Percentiles rank a stretch among this genome's conserved stretches.
phyloP scores from a whole-genome alignment of 2,113 vertebrate genomes.

The Motacilla alba region DNA sequence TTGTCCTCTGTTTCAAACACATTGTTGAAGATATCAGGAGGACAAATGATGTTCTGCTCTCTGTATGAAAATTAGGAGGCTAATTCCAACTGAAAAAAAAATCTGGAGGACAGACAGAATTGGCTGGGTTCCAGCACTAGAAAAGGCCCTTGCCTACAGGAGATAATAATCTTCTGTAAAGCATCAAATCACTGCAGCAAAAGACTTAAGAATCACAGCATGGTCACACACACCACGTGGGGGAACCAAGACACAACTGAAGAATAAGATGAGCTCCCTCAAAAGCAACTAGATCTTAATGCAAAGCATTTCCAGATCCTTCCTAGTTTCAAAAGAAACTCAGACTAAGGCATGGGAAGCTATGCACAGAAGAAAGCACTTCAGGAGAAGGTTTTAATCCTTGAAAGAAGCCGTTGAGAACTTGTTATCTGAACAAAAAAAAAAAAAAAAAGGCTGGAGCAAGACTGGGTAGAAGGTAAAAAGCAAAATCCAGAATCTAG shows the following conservation, averaged over 20 bases:
- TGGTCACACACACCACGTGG: background rate
- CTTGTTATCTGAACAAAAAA: background rate
- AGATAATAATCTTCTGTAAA: background rate
- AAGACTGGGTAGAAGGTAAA: background rate
- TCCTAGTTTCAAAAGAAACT: background rate
- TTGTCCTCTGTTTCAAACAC: background rate
- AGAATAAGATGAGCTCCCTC: background rate
- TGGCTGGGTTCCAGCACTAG: background rate
- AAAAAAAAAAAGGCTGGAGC: background rate
- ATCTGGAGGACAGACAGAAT: background rate
- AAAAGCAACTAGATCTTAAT: background rate
- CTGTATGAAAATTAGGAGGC: background rate
- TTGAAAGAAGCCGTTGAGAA: background rate
- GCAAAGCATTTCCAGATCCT: background rate
- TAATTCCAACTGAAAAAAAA: background rate
- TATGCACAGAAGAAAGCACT: background rate
- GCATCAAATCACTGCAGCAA: background rate
- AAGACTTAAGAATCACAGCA: background rate
- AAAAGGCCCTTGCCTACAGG: background rate
- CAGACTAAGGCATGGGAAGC: background rate
- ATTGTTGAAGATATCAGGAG: background rate
- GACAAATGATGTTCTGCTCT: background rate
- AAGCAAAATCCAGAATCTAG: background rate
- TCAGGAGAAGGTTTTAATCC: background rate
- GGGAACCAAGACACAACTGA: background rate